These are phyloP conservation scores for Buceros bicornis DNA, from an alignment of 2,797 vertebrate species.

Conservation along the genomic window DNA sequence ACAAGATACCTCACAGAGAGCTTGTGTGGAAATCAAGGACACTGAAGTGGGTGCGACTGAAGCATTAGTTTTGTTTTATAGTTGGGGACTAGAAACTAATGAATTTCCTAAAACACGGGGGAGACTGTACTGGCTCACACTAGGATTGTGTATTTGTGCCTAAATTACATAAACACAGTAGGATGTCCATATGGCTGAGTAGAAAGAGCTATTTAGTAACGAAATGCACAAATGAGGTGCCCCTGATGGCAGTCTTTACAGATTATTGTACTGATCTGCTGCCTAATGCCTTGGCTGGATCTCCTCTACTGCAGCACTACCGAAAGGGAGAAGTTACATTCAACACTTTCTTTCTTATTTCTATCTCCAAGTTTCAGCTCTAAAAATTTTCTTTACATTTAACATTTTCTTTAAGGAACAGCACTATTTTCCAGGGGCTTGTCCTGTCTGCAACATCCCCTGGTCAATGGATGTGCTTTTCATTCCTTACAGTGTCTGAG, in stretches of 20 bases:
- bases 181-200: neutral
- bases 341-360: neutral
- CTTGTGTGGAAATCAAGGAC: neutral
- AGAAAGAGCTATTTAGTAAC: neutral
- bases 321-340: neutral
- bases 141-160: conserved; percentile 7
- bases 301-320: neutral
- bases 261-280: neutral
- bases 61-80: neutral
- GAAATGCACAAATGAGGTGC: neutral
- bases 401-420: neutral
- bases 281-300: neutral
- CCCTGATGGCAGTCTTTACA: neutral
- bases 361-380: neutral
- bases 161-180: conserved; percentile 13
- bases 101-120: neutral
- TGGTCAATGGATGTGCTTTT: neutral
- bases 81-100: neutral
- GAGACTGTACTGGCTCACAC: conserved; percentile 15
- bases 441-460: neutral
- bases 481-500: neutral
- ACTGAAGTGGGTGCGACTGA: neutral
- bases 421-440: neutral
- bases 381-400: neutral
- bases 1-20: neutral